These are phyloP conservation scores for Hylia prasina DNA, from an alignment of 2,113 vertebrate species.

Conservation along the genomic window DNA sequence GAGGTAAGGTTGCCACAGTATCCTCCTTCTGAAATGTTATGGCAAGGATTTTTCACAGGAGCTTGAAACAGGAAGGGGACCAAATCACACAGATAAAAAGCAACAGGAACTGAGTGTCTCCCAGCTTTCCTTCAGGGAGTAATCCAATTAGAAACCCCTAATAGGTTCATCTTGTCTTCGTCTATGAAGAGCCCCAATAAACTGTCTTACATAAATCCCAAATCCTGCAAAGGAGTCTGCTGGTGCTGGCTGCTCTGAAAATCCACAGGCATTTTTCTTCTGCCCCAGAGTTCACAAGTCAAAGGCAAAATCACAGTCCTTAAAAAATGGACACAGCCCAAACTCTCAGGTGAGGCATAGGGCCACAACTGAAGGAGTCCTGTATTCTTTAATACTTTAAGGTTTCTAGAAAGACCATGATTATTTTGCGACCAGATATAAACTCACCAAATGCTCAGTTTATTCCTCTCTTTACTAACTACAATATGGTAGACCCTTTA, in stretches of 20 bases:
- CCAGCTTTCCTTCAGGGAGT: not conserved
- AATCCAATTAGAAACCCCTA: not conserved
- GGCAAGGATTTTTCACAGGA: not conserved
- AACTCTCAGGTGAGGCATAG: not conserved
- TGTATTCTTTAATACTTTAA: not conserved
- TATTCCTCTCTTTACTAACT: not conserved
- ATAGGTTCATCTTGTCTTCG: not conserved
- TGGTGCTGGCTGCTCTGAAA: not conserved
- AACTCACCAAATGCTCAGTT: not conserved
- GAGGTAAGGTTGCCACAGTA: not conserved
- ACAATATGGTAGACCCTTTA: not conserved
- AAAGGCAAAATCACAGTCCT: not conserved
- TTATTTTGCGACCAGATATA: not conserved
- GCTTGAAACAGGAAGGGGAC: not conserved
- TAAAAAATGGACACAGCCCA: not conserved
- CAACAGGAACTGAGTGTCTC: not conserved
- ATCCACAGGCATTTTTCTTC: not conserved
- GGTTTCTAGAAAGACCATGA: not conserved
- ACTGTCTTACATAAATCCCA: not conserved
- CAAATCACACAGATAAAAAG: not conserved
- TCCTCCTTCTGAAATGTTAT: not conserved
- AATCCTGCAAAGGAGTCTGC: not conserved
- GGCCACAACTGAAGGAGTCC: not conserved
- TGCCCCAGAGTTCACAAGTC: not conserved
- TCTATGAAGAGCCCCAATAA: not conserved